A percentile compares a stretch with the other conserved stretches of the same genome.
Evolutionary conservation across 2,113 vertebrate species (phyloP).

Genomic region (Chlorodrepanis virens): DNA sequence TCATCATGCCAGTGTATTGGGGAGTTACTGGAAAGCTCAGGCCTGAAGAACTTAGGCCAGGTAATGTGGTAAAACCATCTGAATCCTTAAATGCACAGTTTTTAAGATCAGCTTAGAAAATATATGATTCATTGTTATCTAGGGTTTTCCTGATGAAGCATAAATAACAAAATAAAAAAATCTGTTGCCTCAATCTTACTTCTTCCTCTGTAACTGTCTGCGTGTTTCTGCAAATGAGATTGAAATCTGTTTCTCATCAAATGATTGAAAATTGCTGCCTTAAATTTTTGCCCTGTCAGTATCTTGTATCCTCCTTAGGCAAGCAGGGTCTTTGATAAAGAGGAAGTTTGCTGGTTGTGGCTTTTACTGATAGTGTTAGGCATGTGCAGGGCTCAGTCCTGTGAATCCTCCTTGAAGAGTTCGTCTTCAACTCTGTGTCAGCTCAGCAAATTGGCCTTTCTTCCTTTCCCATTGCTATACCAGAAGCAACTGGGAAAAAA

Average conservation of each 20-base stretch:
- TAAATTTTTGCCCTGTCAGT: background rate
- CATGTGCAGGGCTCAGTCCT: background rate
- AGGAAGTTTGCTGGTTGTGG: background rate
- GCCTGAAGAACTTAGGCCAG: background rate
- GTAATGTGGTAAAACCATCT: background rate
- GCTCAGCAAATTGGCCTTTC: background rate
- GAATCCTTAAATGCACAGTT: background rate
- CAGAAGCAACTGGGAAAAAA: background rate
- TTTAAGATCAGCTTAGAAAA: background rate
- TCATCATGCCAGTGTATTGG: background rate
- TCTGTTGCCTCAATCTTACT: background rate
- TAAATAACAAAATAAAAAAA: background rate
- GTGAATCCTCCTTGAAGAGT: background rate
- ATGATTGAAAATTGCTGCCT: background rate
- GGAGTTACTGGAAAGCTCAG: background rate
- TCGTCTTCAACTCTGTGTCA: background rate
- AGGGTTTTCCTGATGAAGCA: background rate
- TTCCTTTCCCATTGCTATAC: background rate
- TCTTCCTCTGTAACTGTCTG: background rate
- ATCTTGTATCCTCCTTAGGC: background rate
- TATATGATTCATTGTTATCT: accelerated
- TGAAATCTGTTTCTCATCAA: background rate
- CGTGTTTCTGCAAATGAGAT: background rate
- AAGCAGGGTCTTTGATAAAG: background rate
- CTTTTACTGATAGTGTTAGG: background rate